phyloP scores from a whole-genome alignment of 2,888 invertebrate genomes.

The Mechanitis mazaeus region DNA sequence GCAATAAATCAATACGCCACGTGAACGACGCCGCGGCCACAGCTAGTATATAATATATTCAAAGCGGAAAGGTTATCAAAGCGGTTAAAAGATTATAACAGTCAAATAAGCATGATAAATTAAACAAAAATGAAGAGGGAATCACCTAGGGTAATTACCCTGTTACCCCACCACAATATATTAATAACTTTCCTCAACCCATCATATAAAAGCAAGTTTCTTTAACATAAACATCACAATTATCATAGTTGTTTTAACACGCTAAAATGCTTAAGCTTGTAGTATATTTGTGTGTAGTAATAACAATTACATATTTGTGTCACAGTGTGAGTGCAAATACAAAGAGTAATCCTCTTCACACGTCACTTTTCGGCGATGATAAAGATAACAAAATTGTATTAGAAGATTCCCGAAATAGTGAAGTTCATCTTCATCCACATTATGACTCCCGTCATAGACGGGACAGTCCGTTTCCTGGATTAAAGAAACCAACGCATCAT shows the following conservation, averaged over 20 bases:
- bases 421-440: background rate
- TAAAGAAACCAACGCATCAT: conserved; percentile 37
- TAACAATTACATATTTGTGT: background rate
- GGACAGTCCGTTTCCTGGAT: conserved; percentile 19
- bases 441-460: conserved; percentile 7
- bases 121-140: conserved; percentile 17
- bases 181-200: conserved; percentile 2
- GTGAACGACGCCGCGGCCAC: too few species aligned
- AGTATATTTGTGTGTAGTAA: background rate
- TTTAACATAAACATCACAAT: background rate
- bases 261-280: background rate
- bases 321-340: background rate
- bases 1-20: too few species aligned
- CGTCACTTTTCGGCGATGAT: background rate
- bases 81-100: background rate
- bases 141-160: conserved; percentile 22
- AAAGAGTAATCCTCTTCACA: background rate
- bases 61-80: conserved; percentile 18
- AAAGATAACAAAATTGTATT: background rate
- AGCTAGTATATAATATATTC: too few species aligned
- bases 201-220: conserved; percentile 16
- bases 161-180: conserved; percentile 7
- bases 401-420: background rate
- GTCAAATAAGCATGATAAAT: background rate
- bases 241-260: too few species aligned